phyloP scores from a whole-genome alignment of 2,797 vertebrate genomes.

The Anguilla anguilla region DNA sequence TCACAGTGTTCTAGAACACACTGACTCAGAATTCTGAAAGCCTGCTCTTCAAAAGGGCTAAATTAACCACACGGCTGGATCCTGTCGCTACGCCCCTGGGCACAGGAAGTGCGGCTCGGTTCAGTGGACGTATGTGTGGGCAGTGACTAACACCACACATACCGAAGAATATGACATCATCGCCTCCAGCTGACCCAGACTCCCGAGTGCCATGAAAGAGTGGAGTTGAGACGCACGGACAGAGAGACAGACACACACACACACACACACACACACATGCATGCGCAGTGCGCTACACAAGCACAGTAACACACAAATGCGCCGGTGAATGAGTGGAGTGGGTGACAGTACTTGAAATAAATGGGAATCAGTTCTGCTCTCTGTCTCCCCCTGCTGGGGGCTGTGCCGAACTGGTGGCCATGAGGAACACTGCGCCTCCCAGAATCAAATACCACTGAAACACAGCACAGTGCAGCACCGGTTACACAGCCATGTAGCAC shows the following conservation, averaged over 20 bases:
- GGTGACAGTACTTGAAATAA: constrained; percentile 72
- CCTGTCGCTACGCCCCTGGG: neutral
- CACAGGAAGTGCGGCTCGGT: neutral
- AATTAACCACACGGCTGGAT: neutral
- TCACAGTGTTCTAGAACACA: neutral
- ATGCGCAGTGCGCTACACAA: constrained; percentile 36
- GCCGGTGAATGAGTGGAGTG: constrained; percentile 59
- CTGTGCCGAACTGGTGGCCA: constrained; percentile 84
- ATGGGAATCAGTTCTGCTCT: constrained; percentile 84
- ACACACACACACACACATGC: constrained; percentile 15
- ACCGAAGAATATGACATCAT: neutral
- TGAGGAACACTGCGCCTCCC: constrained; percentile 91
- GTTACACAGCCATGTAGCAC: constrained; percentile 50
- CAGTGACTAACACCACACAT: neutral
- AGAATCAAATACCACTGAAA: constrained; percentile 96
- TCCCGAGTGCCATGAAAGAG: neutral
- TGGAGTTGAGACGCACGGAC: neutral
- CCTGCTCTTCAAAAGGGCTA: neutral
- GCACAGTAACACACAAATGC: constrained; percentile 42
- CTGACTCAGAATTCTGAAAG: too few relatives aligned
- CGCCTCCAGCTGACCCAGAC: neutral
- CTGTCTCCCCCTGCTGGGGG: constrained; percentile 80
- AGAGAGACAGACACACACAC: neutral
- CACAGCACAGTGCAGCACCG: constrained; percentile 72
- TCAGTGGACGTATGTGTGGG: neutral